phyloP scores from a whole-genome alignment of 1,140 invertebrate species.

The Ruditapes philippinarum region DNA sequence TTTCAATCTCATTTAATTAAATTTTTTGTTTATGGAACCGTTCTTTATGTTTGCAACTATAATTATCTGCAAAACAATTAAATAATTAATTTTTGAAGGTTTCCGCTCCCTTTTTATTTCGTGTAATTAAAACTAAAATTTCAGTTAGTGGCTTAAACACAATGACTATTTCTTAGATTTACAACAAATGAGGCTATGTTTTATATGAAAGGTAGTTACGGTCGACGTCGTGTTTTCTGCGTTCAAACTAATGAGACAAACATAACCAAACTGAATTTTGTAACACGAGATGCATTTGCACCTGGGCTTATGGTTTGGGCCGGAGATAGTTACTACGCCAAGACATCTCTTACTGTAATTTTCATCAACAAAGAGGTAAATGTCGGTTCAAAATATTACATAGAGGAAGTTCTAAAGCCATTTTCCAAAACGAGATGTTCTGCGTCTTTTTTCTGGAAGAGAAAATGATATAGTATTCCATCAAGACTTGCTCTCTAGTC shows the following conservation, averaged over 20 bases:
- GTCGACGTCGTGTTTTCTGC: neutral
- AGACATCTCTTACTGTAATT: conserved; percentile 5
- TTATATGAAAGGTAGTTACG: conserved; percentile 43
- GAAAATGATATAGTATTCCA: neutral
- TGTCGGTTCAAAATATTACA: neutral
- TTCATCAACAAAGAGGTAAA: neutral
- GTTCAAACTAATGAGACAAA: conserved; percentile 19
- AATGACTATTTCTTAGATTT: too few relatives aligned
- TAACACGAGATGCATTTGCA: conserved; percentile 54
- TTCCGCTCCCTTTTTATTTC: too few relatives aligned
- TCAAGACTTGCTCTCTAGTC: too few relatives aligned
- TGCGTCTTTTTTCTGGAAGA: neutral
- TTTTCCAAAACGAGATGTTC: neutral
- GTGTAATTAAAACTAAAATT: too few relatives aligned
- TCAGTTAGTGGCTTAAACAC: too few relatives aligned
- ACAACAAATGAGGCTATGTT: conserved; percentile 39
- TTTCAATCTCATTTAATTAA: too few relatives aligned
- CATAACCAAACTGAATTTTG: conserved; percentile 28
- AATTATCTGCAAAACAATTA: too few relatives aligned
- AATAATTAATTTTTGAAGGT: too few relatives aligned
- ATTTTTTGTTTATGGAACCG: too few relatives aligned
- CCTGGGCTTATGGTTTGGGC: conserved; percentile 46
- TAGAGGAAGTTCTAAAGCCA: neutral
- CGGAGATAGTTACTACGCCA: conserved; percentile 21
- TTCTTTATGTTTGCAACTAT: too few relatives aligned